A percentile compares a stretch with the other conserved stretches of the same genome.
Conservation (phyloP, 2,888 invertebrate species). For the Tetragonisca angustula region DNA sequence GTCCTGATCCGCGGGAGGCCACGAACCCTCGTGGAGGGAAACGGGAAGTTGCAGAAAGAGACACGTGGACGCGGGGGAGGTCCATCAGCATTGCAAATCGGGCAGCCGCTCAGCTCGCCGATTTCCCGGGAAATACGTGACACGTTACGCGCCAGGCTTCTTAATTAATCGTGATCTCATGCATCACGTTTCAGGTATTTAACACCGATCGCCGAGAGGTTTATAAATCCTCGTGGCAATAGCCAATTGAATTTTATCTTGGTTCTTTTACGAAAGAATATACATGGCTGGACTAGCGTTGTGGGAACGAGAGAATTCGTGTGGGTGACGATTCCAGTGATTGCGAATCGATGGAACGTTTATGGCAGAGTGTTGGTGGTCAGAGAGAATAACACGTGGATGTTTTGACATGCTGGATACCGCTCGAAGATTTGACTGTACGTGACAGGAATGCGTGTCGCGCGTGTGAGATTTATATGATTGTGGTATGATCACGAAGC, state of each 20-base stretch:
- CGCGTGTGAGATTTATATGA: background rate
- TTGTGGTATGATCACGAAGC: background rate
- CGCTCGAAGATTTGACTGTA: background rate
- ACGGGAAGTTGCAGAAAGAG: slow-evolving; percentile 25
- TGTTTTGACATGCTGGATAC: background rate
- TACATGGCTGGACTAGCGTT: background rate
- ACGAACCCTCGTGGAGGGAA: background rate
- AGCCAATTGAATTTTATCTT: slow-evolving; percentile 11
- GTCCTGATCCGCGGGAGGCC: slow-evolving; percentile 44
- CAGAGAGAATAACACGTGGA: background rate
- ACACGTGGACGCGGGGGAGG: slow-evolving; percentile 34
- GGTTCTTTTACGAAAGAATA: background rate
- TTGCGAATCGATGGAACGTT: background rate
- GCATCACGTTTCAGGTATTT: slow-evolving; percentile 36
- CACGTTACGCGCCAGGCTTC: slow-evolving; percentile 53
- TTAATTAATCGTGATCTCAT: slow-evolving; percentile 68
- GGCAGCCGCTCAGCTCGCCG: slow-evolving; percentile 25
- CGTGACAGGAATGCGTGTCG: background rate
- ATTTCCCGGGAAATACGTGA: slow-evolving; percentile 67
- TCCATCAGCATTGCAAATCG: slow-evolving; percentile 63
- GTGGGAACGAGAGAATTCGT: background rate
- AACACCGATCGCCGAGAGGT: slow-evolving; percentile 2
- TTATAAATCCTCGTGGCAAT: background rate
- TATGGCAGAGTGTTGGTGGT: background rate
- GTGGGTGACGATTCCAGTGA: background rate